Evolutionary conservation across 2,797 vertebrate genomes (phyloP), one percentile per base, ranked within the genome.

Genomic region (Gephyroberyx darwinii): DNA sequence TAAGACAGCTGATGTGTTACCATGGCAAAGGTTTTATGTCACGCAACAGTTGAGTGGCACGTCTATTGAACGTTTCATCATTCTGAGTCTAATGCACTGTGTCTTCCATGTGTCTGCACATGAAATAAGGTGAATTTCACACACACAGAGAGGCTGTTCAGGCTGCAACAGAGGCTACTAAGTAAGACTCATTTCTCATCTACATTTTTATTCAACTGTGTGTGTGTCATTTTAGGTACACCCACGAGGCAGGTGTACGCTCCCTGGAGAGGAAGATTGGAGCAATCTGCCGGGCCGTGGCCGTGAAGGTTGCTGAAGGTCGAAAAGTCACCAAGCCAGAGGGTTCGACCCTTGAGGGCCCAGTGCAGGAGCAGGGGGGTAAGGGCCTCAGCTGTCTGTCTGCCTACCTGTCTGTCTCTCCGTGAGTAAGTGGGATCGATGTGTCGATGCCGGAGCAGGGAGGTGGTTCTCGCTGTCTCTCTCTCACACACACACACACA

Each of bases 171-270:
- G 22, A 48, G 30, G 66, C 33, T 51, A 45, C 22, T 2, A 48
- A 26, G 13, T 31, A 33, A 14, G 41, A 3, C 41, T 12, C 1
- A 2, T 43, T 43, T 43, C 4, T 35, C 8, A 1, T 35, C 33
- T 5, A 35, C 41, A 43, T 43, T 45, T 26, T 26, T 4, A 26
- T 26, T 45, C 10, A 52, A 56, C 5, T 59, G 22, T 57, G 39
- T 72, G 41, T 52, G 22, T 60, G 50, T 62, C 35, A 7, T 10
- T 71, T 61, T 50, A 98, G 98, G 41, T 99, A 99, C 75, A 99
- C 97, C 1, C 89, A 96, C 6, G 98, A 99, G 88, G 96, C 97
- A 0, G 98, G 98, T 0, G 98, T 99, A 19, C 96, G 97, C n/a
- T 96, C 98, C 6, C 92, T 99, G 69, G 97, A 99, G 76, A 93